These are phyloP conservation scores for Chloroceryle amazona DNA, from an alignment of 2,797 vertebrate species.

Conservation along the genomic window DNA sequence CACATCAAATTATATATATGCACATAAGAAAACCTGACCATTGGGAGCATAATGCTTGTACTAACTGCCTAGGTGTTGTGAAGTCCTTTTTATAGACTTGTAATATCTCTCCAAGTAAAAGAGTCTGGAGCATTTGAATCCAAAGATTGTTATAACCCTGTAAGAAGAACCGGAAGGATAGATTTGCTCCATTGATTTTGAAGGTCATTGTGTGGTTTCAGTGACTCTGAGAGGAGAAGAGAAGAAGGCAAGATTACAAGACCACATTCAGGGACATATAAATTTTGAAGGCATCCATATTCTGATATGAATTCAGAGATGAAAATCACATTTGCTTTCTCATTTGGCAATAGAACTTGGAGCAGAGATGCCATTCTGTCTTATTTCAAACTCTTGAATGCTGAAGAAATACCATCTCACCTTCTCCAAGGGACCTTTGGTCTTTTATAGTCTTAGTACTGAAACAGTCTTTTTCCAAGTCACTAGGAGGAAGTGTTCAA, in stretches of 20 bases:
- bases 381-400: neutral
- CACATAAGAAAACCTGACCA: neutral
- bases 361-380: neutral
- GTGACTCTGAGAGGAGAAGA: neutral
- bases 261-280: neutral
- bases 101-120: neutral
- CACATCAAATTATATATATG: neutral
- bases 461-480: neutral
- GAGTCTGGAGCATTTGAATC: neutral
- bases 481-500: neutral
- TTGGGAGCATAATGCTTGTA: neutral
- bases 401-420: neutral
- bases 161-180: neutral
- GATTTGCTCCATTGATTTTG: neutral
- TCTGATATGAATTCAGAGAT: neutral
- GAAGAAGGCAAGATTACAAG: neutral
- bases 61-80: neutral
- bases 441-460: neutral
- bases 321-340: neutral
- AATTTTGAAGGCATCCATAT: neutral
- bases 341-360: neutral
- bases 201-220: neutral
- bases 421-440: rapidly evolving
- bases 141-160: neutral
- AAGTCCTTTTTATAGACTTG: neutral